Evolutionary conservation across 2,888 invertebrate genomes (phyloP), one percentile per base, ranked within the genome.

Genomic region (Osmoderma eremita): DNA sequence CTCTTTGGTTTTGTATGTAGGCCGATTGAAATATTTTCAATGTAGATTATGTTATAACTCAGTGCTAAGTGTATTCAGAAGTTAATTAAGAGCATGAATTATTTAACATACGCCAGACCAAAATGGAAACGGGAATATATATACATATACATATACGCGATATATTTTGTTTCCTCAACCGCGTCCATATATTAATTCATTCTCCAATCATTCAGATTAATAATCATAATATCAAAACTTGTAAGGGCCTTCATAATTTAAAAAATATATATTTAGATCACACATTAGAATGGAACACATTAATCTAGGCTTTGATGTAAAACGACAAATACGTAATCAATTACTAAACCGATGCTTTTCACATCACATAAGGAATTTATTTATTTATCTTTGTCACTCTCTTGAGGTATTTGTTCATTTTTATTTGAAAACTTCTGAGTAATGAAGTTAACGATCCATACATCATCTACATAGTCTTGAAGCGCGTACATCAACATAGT

Each of bases 401-500:
- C 42, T n/a, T 18, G 1, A n/a, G 20, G 12, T 41, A 12, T 20
- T 5, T 42, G 10, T 39, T 39, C 56, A 12, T 24, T 36, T 24
- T 13, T n/a, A 13, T 53, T 36, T 15, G 17, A 3, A 3, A n/a
- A 8, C 12, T 2, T n/a, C 15, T 22, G 12, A 18, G n/a, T 22
- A 22, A 22, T 8, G 22, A 20, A 24, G 15, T 65, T 48, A 45
- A 15, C 38, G 24, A 62, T 30, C 39, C 49, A 45, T 38, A 49
- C 22, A 56, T 65, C 56, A 6, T 56, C 65, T 12, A 65, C 13
- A 30, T 54, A 65, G 39, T 65, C 49, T 58, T 65, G 65, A 18
- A 56, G n/a, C 20, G 49, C 18, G 13, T 65, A 38, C 3, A 49
- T 45, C 0, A 20, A 8, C 13, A 22, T 10, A 13, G 38, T 5